phyloP scores from a whole-genome alignment of 2,888 invertebrate species.

The Nymphalis c-album region DNA sequence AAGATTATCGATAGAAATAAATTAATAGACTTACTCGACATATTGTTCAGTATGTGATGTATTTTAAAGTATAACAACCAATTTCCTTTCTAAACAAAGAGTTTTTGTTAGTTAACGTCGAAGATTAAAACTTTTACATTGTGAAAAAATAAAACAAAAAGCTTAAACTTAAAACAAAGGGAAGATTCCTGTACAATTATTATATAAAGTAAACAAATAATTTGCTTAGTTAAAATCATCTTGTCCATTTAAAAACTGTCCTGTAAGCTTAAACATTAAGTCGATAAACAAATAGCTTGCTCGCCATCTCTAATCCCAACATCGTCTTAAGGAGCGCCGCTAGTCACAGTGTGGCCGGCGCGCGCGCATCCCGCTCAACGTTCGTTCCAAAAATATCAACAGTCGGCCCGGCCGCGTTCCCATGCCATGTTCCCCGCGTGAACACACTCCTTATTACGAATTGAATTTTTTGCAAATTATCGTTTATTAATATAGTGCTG shows the following conservation, averaged over 20 bases:
- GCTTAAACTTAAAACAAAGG: too few relatives aligned
- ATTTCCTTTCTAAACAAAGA: too few relatives aligned
- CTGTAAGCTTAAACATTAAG: background rate
- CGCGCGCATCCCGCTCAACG: constrained; percentile 66
- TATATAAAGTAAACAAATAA: too few relatives aligned
- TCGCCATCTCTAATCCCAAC: constrained; percentile 54
- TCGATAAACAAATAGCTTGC: constrained; percentile 2
- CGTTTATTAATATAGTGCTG: constrained; percentile 1
- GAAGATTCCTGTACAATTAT: too few relatives aligned
- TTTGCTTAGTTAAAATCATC: too few relatives aligned
- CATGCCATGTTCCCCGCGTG: constrained; percentile 54
- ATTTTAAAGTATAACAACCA: too few relatives aligned
- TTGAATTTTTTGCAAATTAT: background rate
- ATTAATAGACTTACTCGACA: background rate
- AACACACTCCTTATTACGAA: constrained; percentile 33
- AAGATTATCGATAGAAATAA: constrained; percentile 35
- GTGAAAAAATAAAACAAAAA: too few relatives aligned
- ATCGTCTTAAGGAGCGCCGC: constrained; percentile 75
- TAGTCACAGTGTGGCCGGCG: constrained; percentile 70
- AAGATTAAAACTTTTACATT: too few relatives aligned
- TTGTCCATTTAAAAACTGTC: too few relatives aligned
- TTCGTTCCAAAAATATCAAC: constrained; percentile 68
- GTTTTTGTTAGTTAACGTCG: too few relatives aligned
- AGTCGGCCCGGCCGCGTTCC: constrained; percentile 54
- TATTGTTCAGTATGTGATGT: too few relatives aligned